Evolutionary conservation across 2,113 vertebrate species (phyloP), one percentile per base, ranked within the genome.

Genomic region (Tachycineta bicolor): DNA sequence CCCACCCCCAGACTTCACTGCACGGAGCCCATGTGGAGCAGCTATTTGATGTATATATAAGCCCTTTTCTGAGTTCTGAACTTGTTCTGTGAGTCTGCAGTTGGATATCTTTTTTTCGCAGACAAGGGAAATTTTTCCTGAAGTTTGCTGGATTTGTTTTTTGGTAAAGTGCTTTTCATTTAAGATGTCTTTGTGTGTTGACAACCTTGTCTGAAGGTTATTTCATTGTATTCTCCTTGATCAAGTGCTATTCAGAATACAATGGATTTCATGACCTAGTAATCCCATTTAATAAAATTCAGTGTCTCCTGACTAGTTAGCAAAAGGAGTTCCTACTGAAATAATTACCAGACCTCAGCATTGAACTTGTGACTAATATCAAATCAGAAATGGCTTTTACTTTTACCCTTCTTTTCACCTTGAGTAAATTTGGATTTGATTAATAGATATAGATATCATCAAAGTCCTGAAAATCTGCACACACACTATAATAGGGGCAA

Each of bases 161-260:
- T 43, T 28, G 56, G 58, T 70, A 52, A 92, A 95, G 76, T 65
- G 74, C 39, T 56, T 92, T 83, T 87, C 73, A 82, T 83, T 84
- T 87, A 89, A 87, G 23, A 77, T 76, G 68, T 76, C 77, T 83
- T 71, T 71, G 67, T 93, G 70, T 67, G 63, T 79, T 44, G 62
- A 95, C 86, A 97, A 71, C 87, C 88, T 97, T 96, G 64, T 88
- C 77, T 93, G 87, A 94, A 96, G 63, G 89, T 70, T 95, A 87
- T 93, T 83, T 62, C 49, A 56, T 82, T 90, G 73, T 78, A 60
- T 87, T 87, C 83, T 79, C 70, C 65, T 94, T 87, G 39, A 83
- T 91, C 82, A 75, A 94, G 70, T 68, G 26, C 82, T 91, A 56
- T 64, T 89, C 79, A 84, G 90, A 70, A 78, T 23, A 74, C 73